phyloP scores from a whole-genome alignment of 1,140 invertebrate genomes.

The Eurytemora carolleeae region DNA sequence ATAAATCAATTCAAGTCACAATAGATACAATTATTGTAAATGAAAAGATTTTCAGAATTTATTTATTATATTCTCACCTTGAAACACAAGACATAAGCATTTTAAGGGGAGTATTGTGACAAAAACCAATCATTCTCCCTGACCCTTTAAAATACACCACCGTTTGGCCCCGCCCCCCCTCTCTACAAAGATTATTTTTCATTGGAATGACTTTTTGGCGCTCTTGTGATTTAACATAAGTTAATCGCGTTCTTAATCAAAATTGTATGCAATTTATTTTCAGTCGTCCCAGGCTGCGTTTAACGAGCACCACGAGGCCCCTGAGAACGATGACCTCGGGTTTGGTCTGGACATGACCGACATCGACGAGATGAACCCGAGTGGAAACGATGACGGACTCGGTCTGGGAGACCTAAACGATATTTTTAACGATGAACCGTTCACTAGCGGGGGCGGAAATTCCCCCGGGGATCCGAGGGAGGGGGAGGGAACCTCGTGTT shows the following conservation, averaged over 20 bases:
- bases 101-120: too few relatives aligned
- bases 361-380: constrained; percentile 45
- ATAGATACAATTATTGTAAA: too few relatives aligned
- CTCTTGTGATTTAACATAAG: constrained; percentile 4
- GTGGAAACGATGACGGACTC: constrained; percentile 38
- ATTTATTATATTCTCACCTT: too few relatives aligned
- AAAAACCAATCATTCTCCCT: too few relatives aligned
- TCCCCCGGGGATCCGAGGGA: constrained; percentile 34
- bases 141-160: too few relatives aligned
- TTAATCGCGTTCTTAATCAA: not conserved
- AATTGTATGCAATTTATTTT: not conserved
- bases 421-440: constrained; percentile 32
- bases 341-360: constrained; percentile 40
- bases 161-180: too few relatives aligned
- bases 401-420: constrained; percentile 46
- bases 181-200: too few relatives aligned
- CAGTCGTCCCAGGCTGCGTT: constrained; percentile 58
- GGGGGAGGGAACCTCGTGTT: constrained; percentile 30
- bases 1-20: too few relatives aligned
- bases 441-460: constrained; percentile 31
- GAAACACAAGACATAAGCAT: too few relatives aligned
- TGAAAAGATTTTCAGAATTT: too few relatives aligned
- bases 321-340: constrained; percentile 17
- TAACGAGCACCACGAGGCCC: constrained; percentile 16
- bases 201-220: too few relatives aligned